These are phyloP conservation scores for Lepidonotus clava DNA, from an alignment of 2,888 invertebrate genomes.

Conservation along the genomic window DNA sequence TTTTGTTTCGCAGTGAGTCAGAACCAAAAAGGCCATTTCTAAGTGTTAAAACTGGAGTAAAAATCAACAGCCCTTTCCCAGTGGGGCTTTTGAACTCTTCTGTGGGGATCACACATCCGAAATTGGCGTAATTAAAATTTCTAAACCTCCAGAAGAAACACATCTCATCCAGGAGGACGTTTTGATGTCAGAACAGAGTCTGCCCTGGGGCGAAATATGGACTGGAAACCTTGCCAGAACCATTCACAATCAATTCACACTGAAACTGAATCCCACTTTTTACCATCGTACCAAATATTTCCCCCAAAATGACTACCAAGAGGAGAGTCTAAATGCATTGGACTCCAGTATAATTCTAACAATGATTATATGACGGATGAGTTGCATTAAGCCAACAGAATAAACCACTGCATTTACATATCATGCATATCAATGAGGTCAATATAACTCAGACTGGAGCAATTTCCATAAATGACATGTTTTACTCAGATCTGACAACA, in stretches of 20 bases:
- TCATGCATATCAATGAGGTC: too few species aligned
- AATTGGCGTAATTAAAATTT: slow-evolving; percentile 18
- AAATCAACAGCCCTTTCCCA: neutral
- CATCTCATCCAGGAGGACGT: slow-evolving; percentile 6
- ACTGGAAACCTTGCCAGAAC: neutral
- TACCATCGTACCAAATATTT: neutral
- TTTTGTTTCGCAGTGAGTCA: neutral
- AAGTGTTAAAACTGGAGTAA: neutral
- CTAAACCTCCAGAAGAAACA: neutral
- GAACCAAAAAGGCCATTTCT: neutral
- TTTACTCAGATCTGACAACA: too few species aligned
- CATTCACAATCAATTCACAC: neutral
- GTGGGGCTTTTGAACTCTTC: neutral
- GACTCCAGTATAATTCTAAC: neutral
- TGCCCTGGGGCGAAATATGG: slow-evolving; percentile 1
- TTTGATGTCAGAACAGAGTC: slow-evolving; percentile 30
- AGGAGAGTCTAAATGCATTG: neutral
- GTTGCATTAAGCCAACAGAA: neutral
- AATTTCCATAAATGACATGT: too few species aligned
- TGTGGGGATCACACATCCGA: neutral
- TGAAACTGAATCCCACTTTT: neutral
- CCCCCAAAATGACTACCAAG: neutral
- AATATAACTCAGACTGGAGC: too few species aligned
- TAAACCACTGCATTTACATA: too few species aligned
- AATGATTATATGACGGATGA: neutral